phyloP scores from a whole-genome alignment of 2,888 invertebrate genomes.

The Theretra japonica region DNA sequence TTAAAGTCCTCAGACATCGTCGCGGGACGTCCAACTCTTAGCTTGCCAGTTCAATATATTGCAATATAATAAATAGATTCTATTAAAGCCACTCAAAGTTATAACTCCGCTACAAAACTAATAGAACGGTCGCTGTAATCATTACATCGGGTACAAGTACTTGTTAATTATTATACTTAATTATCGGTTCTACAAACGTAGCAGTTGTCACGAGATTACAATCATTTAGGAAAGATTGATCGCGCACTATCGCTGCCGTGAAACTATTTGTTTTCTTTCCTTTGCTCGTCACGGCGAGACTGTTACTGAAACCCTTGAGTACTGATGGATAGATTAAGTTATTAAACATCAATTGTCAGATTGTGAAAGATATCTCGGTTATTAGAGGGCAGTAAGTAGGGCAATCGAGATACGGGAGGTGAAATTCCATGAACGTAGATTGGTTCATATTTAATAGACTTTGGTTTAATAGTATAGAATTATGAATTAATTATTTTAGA shows the following conservation, averaged over 20 bases:
- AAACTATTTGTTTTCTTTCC: conserved; percentile 23
- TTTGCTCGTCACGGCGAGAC: background rate
- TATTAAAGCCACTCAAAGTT: background rate
- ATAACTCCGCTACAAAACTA: conserved; percentile 1
- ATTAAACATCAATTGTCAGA: background rate
- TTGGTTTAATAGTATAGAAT: no score
- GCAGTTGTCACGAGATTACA: conserved; percentile 30
- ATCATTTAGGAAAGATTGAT: conserved; percentile 28
- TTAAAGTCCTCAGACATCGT: no score
- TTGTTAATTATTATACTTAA: conserved; percentile 30
- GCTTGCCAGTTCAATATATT: no score
- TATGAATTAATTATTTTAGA: no score
- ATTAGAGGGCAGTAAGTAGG: background rate
- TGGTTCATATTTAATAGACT: no score
- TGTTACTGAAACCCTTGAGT: background rate
- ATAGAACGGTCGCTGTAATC: conserved; percentile 16
- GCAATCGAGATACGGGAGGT: background rate
- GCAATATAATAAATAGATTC: background rate
- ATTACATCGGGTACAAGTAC: conserved; percentile 28
- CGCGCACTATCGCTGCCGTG: conserved; percentile 6
- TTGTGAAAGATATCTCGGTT: background rate
- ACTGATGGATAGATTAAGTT: background rate
- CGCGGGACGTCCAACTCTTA: no score
- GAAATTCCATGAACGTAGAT: no score
- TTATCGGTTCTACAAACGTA: conserved; percentile 28